A percentile compares a stretch with the other conserved stretches of the same genome.
Conservation (phyloP, 2,888 invertebrate species). For the Sialis lutaria region DNA sequence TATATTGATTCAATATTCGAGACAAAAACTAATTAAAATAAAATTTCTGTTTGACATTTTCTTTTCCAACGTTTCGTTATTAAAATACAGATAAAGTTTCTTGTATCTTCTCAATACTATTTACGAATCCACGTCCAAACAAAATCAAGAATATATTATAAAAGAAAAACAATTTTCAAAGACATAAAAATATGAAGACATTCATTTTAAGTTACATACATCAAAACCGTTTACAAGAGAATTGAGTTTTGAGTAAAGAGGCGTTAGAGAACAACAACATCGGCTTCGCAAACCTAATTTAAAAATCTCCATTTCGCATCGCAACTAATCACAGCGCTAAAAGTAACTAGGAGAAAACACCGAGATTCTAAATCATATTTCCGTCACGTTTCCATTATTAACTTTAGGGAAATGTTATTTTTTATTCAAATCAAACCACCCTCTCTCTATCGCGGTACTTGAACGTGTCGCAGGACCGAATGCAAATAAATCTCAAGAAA, state of each 20-base stretch:
- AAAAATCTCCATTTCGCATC: constrained; percentile 3
- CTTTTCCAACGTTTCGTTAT: too few relatives aligned
- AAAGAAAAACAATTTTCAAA: not conserved
- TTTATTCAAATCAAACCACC: constrained; percentile 25
- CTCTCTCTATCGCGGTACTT: not conserved
- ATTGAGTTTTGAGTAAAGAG: too few relatives aligned
- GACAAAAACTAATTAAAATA: too few relatives aligned
- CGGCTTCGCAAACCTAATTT: constrained; percentile 3
- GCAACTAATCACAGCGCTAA: constrained; percentile 1
- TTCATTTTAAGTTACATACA: too few relatives aligned
- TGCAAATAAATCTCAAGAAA: too few relatives aligned
- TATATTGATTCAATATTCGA: too few relatives aligned
- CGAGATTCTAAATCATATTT: constrained; percentile 22
- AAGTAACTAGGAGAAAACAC: constrained; percentile 2
- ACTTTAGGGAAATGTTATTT: constrained; percentile 27
- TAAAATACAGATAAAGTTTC: not conserved
- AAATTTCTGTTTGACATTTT: too few relatives aligned
- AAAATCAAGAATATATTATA: not conserved
- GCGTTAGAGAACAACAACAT: not conserved
- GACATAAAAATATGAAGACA: not conserved
- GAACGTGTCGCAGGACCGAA: constrained; percentile 1
- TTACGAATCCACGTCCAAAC: not conserved
- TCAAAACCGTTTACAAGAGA: too few relatives aligned
- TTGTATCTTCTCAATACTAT: not conserved
- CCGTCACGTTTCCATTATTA: constrained; percentile 30